Evolutionary conservation across 2,888 invertebrate species (phyloP), one percentile per base, ranked within the genome.

Genomic region (Brachypalpus laphriformis): DNA sequence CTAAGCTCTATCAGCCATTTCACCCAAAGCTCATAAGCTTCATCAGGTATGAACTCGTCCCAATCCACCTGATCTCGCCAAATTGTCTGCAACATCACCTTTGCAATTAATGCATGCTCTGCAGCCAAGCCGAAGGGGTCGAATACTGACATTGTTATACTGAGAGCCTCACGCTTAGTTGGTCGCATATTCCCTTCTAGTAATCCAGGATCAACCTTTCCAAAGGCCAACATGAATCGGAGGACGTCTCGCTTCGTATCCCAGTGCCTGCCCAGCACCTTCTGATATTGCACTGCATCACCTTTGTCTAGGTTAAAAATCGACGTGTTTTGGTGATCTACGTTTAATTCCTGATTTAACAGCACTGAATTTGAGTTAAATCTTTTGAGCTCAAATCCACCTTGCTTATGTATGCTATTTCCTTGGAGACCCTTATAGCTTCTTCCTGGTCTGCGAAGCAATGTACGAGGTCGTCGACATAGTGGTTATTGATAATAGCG

Each of bases 241-340:
- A 75, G 49, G 3, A 14, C 20, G 14, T 80, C 75, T 11, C 20
- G 40, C 3, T 42, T 16, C 1, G 76, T 56, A 22, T 59, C 31
- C 82, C 82, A 83, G n/a, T 83, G 65, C 68, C 76, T 76, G 2
- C 80, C 82, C 0, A 87, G 57, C 4, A 86, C 63, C 25, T 72
- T 63, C 14, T 82, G 76, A 6, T 20, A 31, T 14, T 0, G 8
- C 3, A 11, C 28, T 1, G 11, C 11, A 8, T 34, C 25, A 11
- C 34, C n/a, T 34, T 51, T 45, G n/a, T 63, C 16, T 3, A 59
- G 20, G 25, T 25, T 25, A 25, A 25, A 25, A 25, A 25, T 25
- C 25, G 25, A 2, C 5, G 25, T 25, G 5, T 25, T 25, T 25
- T 25, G 25, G 5, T 25, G 2, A 25, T 25, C 25, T 25, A 4